Evolutionary conservation across 1,140 invertebrate genomes (phyloP).

Genomic region (Phymorhynchus buccinoides): DNA sequence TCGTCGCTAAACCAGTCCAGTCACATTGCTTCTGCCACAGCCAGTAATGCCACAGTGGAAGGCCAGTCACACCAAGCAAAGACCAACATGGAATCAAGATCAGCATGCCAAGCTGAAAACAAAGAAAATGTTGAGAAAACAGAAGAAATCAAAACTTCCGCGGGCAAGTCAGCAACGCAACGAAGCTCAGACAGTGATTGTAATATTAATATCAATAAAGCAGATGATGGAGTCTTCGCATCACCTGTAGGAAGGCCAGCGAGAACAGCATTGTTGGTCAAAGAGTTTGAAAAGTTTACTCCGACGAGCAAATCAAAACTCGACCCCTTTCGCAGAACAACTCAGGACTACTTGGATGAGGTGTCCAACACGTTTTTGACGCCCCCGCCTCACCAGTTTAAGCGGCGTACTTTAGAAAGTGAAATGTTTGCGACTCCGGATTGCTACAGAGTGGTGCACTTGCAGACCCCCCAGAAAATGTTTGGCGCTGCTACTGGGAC

Average conservation of each 20-base stretch:
- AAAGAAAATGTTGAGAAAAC: constrained; percentile 17
- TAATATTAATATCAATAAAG: neutral
- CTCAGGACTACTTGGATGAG: constrained; percentile 36
- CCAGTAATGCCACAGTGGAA: constrained; percentile 20
- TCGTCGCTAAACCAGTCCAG: constrained; percentile 33
- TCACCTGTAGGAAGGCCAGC: constrained; percentile 7
- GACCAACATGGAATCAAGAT: neutral
- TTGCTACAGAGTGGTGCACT: constrained; percentile 64
- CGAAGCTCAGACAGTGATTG: neutral
- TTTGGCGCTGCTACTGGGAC: constrained; percentile 32
- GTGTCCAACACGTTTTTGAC: constrained; percentile 39
- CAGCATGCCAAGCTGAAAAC: neutral
- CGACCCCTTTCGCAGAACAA: constrained; percentile 25
- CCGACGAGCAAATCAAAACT: constrained; percentile 6
- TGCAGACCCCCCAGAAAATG: constrained; percentile 53
- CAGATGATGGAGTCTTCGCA: constrained; percentile 5
- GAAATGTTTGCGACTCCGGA: constrained; percentile 66
- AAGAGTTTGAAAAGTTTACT: constrained; percentile 13
- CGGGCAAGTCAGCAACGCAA: neutral
- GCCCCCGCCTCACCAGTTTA: constrained; percentile 44
- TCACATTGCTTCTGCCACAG: constrained; percentile 5
- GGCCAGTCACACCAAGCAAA: neutral
- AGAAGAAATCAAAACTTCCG: neutral
- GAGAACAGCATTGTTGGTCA: neutral
- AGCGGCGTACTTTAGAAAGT: constrained; percentile 59